Percentiles rank a stretch among this genome's conserved stretches.
These are phyloP conservation scores for Trinectes maculatus DNA, from an alignment of 2,113 vertebrate species.

Conservation along the genomic window DNA sequence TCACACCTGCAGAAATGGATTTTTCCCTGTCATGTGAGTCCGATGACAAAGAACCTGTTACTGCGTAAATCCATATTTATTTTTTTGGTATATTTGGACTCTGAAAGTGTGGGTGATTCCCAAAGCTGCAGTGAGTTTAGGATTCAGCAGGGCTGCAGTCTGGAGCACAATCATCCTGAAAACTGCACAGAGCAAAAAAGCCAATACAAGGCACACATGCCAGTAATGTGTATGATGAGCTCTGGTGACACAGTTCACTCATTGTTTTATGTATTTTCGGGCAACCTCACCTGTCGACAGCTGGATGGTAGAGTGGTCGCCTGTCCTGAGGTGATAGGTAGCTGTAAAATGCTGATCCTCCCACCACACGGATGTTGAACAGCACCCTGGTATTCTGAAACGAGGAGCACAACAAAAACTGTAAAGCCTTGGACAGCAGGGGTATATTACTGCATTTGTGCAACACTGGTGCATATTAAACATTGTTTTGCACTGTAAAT, in stretches of 20 bases:
- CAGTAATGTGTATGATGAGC: background rate
- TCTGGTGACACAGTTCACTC: background rate
- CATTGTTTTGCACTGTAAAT: background rate
- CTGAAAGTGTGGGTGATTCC: background rate
- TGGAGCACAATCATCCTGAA: conserved; percentile 15
- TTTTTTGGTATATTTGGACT: background rate
- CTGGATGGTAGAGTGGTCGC: conserved; percentile 89
- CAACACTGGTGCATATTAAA: background rate
- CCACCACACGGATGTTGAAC: conserved; percentile 89
- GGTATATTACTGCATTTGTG: background rate
- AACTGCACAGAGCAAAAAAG: background rate
- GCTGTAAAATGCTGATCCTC: conserved; percentile 80
- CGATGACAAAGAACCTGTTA: background rate
- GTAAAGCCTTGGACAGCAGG: background rate
- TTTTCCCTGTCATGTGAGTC: background rate
- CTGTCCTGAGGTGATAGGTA: conserved; percentile 90
- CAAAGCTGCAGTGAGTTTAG: background rate
- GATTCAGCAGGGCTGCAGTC: conserved; percentile 5
- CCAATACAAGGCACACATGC: background rate
- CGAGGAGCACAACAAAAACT: background rate
- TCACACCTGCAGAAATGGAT: conserved; percentile 10
- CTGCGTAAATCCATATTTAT: background rate
- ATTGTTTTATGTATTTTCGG: background rate
- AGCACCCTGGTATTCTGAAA: conserved; percentile 83
- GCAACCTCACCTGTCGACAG: conserved; percentile 88